These are phyloP conservation scores for Lacanobia wlatinum DNA, from an alignment of 2,888 invertebrate genomes.

Conservation along the genomic window DNA sequence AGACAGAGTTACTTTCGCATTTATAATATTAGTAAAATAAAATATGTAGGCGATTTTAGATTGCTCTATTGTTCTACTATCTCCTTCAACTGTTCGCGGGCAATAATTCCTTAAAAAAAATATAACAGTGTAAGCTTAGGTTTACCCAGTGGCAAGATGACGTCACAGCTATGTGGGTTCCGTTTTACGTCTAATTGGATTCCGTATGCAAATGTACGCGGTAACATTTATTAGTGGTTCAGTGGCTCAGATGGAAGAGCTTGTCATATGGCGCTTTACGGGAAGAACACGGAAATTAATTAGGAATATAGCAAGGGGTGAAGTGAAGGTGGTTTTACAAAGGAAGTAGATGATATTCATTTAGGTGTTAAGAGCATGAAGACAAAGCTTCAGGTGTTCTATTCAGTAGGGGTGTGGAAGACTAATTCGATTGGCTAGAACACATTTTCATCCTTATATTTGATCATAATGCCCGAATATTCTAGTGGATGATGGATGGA, in stretches of 20 bases:
- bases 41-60: no score
- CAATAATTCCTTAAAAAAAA: no score
- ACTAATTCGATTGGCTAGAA: neutral
- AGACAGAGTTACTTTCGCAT: no score
- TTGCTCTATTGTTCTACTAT: no score
- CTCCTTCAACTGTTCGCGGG: no score
- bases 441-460: no score
- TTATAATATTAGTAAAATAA: no score
- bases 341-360: neutral
- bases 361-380: no score
- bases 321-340: neutral
- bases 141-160: constrained; percentile 27
- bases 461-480: no score
- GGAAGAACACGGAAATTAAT: constrained; percentile 12
- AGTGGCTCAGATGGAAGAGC: constrained; percentile 17
- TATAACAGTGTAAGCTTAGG: neutral
- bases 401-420: no score
- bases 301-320: neutral
- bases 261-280: constrained; percentile 24
- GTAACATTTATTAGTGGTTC: constrained; percentile 48
- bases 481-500: no score
- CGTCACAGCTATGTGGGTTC: constrained; percentile 28
- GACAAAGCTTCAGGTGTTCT: no score
- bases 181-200: constrained; percentile 58
- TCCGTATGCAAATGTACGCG: constrained; percentile 52